Evolutionary conservation across 1,140 invertebrate species (phyloP), one percentile per base, ranked within the genome.

Genomic region (Zaprionus camerounensis): DNA sequence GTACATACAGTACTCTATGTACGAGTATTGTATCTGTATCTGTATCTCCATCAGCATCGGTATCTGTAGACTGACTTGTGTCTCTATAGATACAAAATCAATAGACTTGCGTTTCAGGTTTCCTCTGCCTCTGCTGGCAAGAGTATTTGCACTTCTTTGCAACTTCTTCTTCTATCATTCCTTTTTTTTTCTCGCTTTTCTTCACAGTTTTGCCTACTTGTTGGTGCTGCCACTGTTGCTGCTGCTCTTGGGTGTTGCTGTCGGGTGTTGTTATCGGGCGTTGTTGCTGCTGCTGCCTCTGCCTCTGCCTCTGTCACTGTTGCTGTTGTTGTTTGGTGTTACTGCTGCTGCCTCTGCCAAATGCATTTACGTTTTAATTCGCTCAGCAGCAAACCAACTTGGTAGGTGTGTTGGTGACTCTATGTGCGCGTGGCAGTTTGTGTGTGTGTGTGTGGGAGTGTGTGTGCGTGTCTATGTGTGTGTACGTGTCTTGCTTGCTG

Each of bases 331-430:
- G 72, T 53, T 53, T 71, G 69, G 24, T 74, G 71, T 36, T 53
- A 51, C 1, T 62, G 11, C 31, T 56, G 63, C 46, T 58, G 58
- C 12, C 53, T 64, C 57, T 71, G 74, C 73, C 70, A 87, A 87
- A 87, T 87, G 80, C 84, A 87, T 88, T 87, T 87, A 87, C 76
- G 75, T 87, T 82, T 88, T 87, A 87, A 87, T 87, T 87, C 81
- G 78, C 71, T 88, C 80, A 87, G 41, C 76, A 69, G 62, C 57
- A 59, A 76, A 62, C 68, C 63, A 59, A 74, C 61, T 78, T 74
- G 68, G 65, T 72, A 71, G 76, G 76, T 76, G 49, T 28, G 26
- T 56, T 34, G 5, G 22, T 24, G 36, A 17, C 9, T 6, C 17
- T 46, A 5, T 11, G 24, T 28, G 26, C 56, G 51, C 63, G 57